Base-by-base conservation (phyloP, 2,113 vertebrate genomes). In the Rhadina sibilatrix region DNA sequence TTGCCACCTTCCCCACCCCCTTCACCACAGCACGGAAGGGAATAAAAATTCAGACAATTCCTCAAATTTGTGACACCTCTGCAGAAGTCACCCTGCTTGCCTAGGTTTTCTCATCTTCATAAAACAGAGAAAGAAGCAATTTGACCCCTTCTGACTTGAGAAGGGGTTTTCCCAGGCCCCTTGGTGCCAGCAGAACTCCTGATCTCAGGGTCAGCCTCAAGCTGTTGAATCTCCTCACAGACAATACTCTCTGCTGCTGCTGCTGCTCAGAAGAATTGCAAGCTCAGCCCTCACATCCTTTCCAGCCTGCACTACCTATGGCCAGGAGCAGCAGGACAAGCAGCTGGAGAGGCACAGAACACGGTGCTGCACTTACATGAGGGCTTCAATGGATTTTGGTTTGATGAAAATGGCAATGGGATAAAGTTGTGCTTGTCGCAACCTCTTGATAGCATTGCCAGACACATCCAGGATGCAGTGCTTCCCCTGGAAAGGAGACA, bases 401-500 rank as follows among this genome's bases (percentile, higher is more conserved):
- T 99, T 99, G 98, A 99, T 99, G 98, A 99, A 99, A 98, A 99
- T 99, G 97, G 99, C 99, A 82, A 99, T 99, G 59, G 99, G 98
- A 97, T 99, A 99, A 97, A 99, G 99, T 98, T 99, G 99, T 98
- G 99, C 99, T 99, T 99, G 99, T 97, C 99, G 99, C 98, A 99
- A 98, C 97, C 99, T 98, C 98, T 99, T 99, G 97, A 99, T 99
- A 76, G 99, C 99, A 80, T 99, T 99, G 94, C 99, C 99, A 65
- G 99, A 99, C 84, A 99, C 99, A 82, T 99, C 99, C 97, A 99
- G 98, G 97, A 99, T 99, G 97, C 99, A 99, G 97, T 99, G 99
- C 93, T 99, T 99, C 92, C 99, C 99, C 99, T 99, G 97, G 9
- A 96, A 95, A 94, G 95, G 91, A 89, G 87, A 87, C 1, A 16